A percentile compares a stretch with the other conserved stretches of the same genome.
phyloP scores from a whole-genome alignment of 2,888 invertebrate genomes.

The Ellobium chinense region DNA sequence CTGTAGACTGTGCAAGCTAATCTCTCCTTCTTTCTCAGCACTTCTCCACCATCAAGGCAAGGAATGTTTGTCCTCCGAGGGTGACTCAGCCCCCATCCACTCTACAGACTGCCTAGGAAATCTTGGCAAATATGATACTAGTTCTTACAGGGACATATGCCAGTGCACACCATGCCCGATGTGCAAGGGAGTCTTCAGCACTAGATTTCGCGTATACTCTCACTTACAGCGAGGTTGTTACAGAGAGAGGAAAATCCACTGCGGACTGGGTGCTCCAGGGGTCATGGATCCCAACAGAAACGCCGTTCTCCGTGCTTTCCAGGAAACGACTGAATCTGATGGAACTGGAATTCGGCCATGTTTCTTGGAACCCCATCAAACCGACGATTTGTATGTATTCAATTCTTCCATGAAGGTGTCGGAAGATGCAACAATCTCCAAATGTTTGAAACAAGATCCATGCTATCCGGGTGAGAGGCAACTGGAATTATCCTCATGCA shows the following conservation, averaged over 20 bases:
- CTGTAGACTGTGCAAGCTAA: neutral
- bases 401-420: too few species aligned
- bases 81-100: neutral
- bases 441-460: too few species aligned
- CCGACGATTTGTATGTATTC: too few species aligned
- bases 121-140: neutral
- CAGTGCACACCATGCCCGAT: constrained; percentile 23
- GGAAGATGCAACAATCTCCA: too few species aligned
- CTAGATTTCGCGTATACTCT: constrained; percentile 16
- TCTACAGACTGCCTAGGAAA: constrained; percentile 21
- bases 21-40: neutral
- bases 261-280: too few species aligned
- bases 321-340: too few species aligned
- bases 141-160: neutral
- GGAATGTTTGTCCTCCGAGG: neutral
- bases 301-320: too few species aligned
- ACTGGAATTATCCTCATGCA: too few species aligned
- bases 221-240: constrained; percentile 18
- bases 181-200: constrained; percentile 17
- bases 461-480: too few species aligned
- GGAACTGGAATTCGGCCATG: too few species aligned
- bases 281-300: too few species aligned
- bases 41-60: neutral
- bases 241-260: neutral
- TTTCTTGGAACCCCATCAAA: too few species aligned